phyloP scores from a whole-genome alignment of 2,888 invertebrate species.

The Andrena bucephala region DNA sequence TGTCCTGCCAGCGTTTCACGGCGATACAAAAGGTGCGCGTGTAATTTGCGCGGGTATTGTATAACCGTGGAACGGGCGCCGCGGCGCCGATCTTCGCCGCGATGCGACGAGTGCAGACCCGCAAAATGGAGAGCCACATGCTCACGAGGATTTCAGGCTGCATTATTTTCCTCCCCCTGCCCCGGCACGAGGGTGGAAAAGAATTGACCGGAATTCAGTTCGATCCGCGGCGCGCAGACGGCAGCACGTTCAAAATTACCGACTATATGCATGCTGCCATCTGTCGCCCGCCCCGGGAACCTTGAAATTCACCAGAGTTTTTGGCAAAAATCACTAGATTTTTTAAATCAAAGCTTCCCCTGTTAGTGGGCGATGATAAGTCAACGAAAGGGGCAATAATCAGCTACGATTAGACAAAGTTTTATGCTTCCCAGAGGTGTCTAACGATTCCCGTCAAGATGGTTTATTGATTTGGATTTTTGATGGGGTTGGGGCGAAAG shows the following conservation, averaged over 20 bases:
- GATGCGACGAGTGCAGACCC: constrained; percentile 10
- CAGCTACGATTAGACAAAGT: too few species aligned
- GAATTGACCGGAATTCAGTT: constrained; percentile 77
- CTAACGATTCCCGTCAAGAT: background rate
- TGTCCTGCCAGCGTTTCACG: constrained; percentile 27
- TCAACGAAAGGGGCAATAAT: fast-evolving
- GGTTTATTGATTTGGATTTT: background rate
- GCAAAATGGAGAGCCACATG: constrained; percentile 46
- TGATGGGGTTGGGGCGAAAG: too few species aligned
- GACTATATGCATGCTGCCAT: constrained; percentile 81
- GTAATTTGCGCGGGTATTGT: constrained; percentile 45
- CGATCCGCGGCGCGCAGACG: constrained; percentile 72
- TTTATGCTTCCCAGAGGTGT: background rate
- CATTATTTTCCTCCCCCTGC: constrained; percentile 24
- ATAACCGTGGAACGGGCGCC: constrained; percentile 12
- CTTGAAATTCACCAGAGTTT: constrained; percentile 33
- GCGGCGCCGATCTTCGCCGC: constrained; percentile 30
- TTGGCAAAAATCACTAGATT: constrained; percentile 40
- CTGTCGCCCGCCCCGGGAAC: constrained; percentile 66
- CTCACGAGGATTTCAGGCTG: constrained; percentile 23
- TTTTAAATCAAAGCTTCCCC: background rate
- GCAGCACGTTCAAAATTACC: constrained; percentile 83
- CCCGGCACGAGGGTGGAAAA: constrained; percentile 45
- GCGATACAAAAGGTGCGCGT: constrained; percentile 22
- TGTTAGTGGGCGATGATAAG: too few species aligned